Base-by-base conservation (phyloP, 2,888 invertebrate species). In the Dryobotodes eremita region DNA sequence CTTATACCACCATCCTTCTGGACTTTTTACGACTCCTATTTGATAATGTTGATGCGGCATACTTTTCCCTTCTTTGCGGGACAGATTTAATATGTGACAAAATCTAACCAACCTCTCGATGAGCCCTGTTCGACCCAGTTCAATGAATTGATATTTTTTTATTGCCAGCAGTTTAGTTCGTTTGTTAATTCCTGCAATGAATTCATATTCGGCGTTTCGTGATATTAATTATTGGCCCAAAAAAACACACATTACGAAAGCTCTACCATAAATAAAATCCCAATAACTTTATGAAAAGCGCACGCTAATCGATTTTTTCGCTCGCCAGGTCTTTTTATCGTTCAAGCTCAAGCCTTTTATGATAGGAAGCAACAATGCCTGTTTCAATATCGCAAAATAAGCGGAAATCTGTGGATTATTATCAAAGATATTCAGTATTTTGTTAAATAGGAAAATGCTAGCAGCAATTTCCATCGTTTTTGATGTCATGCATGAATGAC, bases 281-380 rank as follows among this genome's bases (percentile, higher is more conserved):
- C 4, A 72, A 74, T 69, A 57, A 55, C 42, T 26, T 36, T 26
- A 66, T 72, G 46, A 73, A 77, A 59, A 75, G 62, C 55, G 50
- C 64, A 62, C n/a, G 31, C 59, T 55, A 65, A 80, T 86, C 72
- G 73, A 36, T 62, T 76, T 77, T 71, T 73, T 75, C 53, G 61
- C 36, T 71, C 26, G 8, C 55, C 48, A 55, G 61, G 50, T 53
- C 46, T 75, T 82, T 85, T 53, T 68, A 57, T 15, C 68, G 31
- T 69, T 71, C 55, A 57, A 65, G n/a, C 68, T 50, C 59, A 74
- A 74, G 23, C 17, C 46, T 82, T 71, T 72, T n/a, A 70, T 71
- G 61, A 77, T 46, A 59, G 64, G 48, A 77, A 55, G 71, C 75
- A 65, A 62, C 50, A 80, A 71, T 71, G 53, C 64, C 72, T 73